Evolutionary conservation across 2,888 invertebrate genomes (phyloP).

Genomic region (Chrysolina oricalcia): DNA sequence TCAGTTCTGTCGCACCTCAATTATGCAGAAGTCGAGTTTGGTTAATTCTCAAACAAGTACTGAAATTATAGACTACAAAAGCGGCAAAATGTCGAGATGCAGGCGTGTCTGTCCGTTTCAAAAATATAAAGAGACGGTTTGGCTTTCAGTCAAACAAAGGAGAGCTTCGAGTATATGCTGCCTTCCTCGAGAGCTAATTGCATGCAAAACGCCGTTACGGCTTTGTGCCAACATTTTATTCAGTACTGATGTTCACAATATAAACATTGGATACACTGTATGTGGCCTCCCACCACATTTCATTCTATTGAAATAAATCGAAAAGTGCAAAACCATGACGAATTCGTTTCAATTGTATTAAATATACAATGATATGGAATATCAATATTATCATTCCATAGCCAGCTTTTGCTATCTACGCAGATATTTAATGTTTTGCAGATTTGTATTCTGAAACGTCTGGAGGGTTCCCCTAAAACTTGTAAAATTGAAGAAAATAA

Average conservation of each 20-base stretch:
- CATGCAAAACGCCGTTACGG: constrained; percentile 9
- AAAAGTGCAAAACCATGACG: too few relatives aligned
- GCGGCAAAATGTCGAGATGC: constrained; percentile 10
- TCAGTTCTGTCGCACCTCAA: constrained; percentile 12
- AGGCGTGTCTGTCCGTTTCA: constrained; percentile 11
- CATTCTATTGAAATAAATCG: background rate
- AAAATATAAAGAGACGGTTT: constrained; percentile 18
- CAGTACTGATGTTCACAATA: constrained; percentile 3
- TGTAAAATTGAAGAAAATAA: too few relatives aligned
- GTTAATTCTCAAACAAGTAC: constrained; percentile 12
- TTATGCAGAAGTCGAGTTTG: background rate
- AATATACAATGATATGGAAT: too few relatives aligned
- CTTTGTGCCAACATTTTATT: constrained; percentile 11
- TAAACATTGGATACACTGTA: background rate
- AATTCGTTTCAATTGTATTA: too few relatives aligned
- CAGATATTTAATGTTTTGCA: too few relatives aligned
- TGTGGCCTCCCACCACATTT: constrained; percentile 5
- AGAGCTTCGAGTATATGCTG: constrained; percentile 2
- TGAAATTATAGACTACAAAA: constrained; percentile 13
- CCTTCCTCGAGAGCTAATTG: constrained; percentile 8
- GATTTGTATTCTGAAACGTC: too few relatives aligned
- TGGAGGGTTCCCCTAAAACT: too few relatives aligned
- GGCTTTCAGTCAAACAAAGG: constrained; percentile 23
- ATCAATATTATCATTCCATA: too few relatives aligned
- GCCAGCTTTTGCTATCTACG: too few relatives aligned